Evolutionary conservation across 2,113 vertebrate genomes (phyloP), one percentile per base, ranked within the genome.

Genomic region (Abramis brama): DNA sequence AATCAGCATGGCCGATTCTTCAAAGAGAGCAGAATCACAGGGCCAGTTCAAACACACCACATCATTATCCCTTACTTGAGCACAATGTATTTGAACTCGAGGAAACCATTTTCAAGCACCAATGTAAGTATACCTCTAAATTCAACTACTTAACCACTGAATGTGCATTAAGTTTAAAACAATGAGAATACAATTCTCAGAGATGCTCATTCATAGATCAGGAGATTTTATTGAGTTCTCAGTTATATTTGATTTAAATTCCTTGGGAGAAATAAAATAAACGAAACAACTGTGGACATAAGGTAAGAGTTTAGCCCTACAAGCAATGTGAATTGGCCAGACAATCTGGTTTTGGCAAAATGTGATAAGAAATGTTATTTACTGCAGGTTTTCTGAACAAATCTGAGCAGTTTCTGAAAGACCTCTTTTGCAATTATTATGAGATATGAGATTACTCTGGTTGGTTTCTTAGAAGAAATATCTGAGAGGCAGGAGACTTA

Each of bases 41-140:
- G 79, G 39, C 60, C 60, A 30, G 36, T 47, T 62, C n/a, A 81
- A 64, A 81, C 79, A 66, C 36, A 60, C 77, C 79, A 81, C 39
- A 81, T 50, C n/a, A 47, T 80, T 81, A 64, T 25, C 19, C 39
- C 55, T 60, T 79, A 39, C 52, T 33, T 39, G 21, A 60, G 33
- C 33, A 25, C 33, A 79, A 79, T 60, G 33, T 79, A 60, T 79
- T 39, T 71, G 70, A 64, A 27, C 33, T 27, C 7, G 12, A 64
- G 39, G 36, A 80, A 76, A 76, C 45, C 15, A 19, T 30, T 76
- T 43, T 73, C 55, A 79, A 79, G 5, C 33, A 36, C 30, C 5
- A 60, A 59, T 13, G 55, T 39, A 59, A 79, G 59, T 79, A 57
- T 23, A 59, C 70, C 36, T 73, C 55, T 79, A 30, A n/a, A 79